Conservation (phyloP, 1,140 invertebrate species). For the Amyelois transitella region DNA sequence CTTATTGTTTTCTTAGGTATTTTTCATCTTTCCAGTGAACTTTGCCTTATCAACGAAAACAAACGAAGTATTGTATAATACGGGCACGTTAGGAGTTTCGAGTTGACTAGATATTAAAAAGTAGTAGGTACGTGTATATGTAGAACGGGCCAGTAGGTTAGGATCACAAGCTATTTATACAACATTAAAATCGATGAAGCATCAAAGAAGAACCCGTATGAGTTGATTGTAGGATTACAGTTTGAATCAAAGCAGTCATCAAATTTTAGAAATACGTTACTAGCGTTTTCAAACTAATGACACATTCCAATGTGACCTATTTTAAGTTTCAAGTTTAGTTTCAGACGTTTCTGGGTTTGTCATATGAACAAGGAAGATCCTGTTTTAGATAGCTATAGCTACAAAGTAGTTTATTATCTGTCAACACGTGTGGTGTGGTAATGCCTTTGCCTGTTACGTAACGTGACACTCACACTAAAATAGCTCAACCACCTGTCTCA, state of each 20-base stretch:
- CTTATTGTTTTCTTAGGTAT: no score
- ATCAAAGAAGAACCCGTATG: neutral
- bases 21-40: no score
- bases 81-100: no score
- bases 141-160: neutral
- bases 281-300: no score
- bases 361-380: no score
- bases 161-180: neutral
- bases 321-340: no score
- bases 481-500: conserved; percentile 34
- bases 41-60: no score
- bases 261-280: no score
- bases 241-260: conserved; percentile 8
- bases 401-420: conserved; percentile 17
- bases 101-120: neutral
- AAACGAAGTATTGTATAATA: no score
- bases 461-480: conserved; percentile 28
- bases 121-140: neutral
- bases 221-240: neutral
- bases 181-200: neutral
- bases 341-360: no score
- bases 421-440: conserved; percentile 15
- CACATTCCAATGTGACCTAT: no score
- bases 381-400: no score
- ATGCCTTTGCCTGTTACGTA: conserved; percentile 13